Conservation (phyloP, 2,797 vertebrate species). For the Heliangelus exortis region DNA sequence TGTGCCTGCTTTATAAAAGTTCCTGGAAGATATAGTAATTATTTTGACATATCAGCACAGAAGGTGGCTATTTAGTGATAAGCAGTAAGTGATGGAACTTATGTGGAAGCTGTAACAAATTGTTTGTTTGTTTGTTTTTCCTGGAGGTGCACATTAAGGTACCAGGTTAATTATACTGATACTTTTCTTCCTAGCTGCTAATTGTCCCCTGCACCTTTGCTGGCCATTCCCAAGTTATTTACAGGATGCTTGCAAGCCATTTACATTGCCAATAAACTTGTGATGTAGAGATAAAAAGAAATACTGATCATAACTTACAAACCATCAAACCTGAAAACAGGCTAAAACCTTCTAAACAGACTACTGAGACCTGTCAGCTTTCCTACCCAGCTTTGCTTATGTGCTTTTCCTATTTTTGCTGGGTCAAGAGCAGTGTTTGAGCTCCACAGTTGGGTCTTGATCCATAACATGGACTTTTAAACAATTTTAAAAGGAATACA, state of each 20-base stretch:
- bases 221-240: not conserved
- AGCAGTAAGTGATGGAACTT: not conserved
- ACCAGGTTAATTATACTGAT: not conserved
- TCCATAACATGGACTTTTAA: accelerated
- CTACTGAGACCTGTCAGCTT: not conserved
- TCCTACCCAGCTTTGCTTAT: not conserved
- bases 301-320: not conserved
- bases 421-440: not conserved
- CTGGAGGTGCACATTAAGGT: not conserved
- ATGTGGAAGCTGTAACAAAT: not conserved
- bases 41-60: not conserved
- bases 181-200: not conserved
- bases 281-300: not conserved
- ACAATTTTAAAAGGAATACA: not conserved
- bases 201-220: not conserved
- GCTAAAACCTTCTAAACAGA: not conserved
- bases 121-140: not conserved
- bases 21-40: not conserved
- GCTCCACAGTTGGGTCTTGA: not conserved
- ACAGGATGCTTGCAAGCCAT: not conserved
- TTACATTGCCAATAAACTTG: not conserved
- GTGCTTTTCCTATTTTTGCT: not conserved
- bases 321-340: not conserved
- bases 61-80: not conserved
- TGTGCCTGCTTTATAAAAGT: not conserved